Conservation (phyloP, 2,797 vertebrate genomes). For the Benthosema pterotum region DNA sequence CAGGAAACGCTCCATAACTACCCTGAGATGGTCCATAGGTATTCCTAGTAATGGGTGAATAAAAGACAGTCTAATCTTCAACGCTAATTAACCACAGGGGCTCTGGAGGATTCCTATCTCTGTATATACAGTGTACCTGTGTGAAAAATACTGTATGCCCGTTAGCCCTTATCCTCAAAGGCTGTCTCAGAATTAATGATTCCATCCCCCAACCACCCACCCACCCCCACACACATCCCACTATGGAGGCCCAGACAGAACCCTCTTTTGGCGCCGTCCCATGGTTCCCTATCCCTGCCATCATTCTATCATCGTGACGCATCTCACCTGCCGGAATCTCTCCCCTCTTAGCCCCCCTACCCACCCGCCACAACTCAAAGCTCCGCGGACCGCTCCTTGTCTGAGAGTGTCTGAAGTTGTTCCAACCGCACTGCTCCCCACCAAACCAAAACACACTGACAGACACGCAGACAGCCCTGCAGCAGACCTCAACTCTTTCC, state of each 20-base stretch:
- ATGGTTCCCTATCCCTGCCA: constrained; percentile 38
- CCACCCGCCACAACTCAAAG: too few relatives aligned
- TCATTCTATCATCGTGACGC: constrained; percentile 52
- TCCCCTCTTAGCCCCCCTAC: background rate
- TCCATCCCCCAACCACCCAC: constrained; percentile 10
- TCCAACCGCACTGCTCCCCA: constrained; percentile 31
- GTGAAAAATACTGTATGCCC: constrained; percentile 37
- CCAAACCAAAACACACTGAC: constrained; percentile 39
- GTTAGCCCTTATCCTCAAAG: constrained; percentile 24
- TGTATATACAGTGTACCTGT: constrained; percentile 34
- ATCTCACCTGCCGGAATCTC: constrained; percentile 55
- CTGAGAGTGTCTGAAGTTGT: constrained; percentile 34
- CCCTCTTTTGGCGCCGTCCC: constrained; percentile 31
- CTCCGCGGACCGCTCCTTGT: too few relatives aligned
- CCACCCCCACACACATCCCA: background rate
- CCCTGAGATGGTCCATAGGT: constrained; percentile 63
- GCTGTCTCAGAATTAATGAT: constrained; percentile 56
- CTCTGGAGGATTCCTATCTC: constrained; percentile 44
- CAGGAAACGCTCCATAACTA: constrained; percentile 59
- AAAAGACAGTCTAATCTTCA: constrained; percentile 60
- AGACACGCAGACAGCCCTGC: constrained; percentile 31
- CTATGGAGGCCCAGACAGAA: constrained; percentile 22
- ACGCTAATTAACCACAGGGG: constrained; percentile 62
- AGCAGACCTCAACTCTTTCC: constrained; percentile 31
- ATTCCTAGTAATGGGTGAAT: constrained; percentile 70